Conservation (phyloP, 2,797 vertebrate species). For the Macrochelys suwanniensis region DNA sequence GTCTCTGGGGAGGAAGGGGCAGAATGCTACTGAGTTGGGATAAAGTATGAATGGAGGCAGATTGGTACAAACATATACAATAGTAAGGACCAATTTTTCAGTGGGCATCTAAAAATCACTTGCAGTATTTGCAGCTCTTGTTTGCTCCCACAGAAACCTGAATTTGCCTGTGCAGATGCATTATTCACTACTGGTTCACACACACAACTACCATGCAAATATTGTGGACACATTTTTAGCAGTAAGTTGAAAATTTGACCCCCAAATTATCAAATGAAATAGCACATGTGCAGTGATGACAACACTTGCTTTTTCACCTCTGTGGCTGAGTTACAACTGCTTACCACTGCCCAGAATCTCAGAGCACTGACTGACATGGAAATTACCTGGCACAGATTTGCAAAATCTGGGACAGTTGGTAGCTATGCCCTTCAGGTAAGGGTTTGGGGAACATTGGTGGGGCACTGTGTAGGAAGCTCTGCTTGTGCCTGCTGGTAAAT, state of each 20-base stretch:
- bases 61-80: constrained; percentile 43
- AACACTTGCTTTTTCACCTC: constrained; percentile 47
- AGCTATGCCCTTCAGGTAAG: constrained; percentile 55
- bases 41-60: constrained; percentile 65
- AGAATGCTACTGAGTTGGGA: constrained; percentile 56
- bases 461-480: constrained; percentile 65
- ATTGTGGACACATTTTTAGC: background rate
- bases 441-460: constrained; percentile 15
- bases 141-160: background rate
- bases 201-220: background rate
- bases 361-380: background rate
- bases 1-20: constrained; percentile 56
- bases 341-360: constrained; percentile 36
- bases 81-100: constrained; percentile 25
- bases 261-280: constrained; percentile 64
- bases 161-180: background rate
- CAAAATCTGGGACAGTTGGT: constrained; percentile 66
- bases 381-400: constrained; percentile 53
- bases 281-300: constrained; percentile 66
- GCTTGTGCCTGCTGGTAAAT: constrained; percentile 66
- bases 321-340: constrained; percentile 56
- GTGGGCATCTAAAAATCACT: background rate
- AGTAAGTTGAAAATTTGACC: constrained; percentile 49
- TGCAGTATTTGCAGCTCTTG: background rate
- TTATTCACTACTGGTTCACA: constrained; percentile 3